phyloP scores from a whole-genome alignment of 2,797 vertebrate species.

The Distichodus sexfasciatus region DNA sequence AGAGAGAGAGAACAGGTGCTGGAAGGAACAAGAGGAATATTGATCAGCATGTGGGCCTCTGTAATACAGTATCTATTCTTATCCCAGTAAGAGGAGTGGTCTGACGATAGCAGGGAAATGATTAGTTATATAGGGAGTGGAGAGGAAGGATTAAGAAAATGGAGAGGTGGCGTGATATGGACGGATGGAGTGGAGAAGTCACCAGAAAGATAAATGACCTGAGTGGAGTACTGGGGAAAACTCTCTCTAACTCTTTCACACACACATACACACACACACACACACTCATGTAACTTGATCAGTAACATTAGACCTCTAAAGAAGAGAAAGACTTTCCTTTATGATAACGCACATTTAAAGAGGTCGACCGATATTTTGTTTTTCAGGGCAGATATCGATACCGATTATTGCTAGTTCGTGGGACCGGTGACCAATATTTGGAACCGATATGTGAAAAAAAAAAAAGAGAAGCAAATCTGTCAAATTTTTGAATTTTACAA shows the following conservation, averaged over 20 bases:
- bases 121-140: slow-evolving; percentile 39
- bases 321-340: not conserved
- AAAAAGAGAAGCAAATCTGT: no score
- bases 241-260: not conserved
- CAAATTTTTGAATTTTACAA: no score
- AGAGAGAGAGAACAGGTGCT: slow-evolving; percentile 23
- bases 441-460: no score
- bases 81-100: slow-evolving; percentile 32
- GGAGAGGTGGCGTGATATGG: slow-evolving; percentile 13
- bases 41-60: slow-evolving; percentile 38
- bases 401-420: no score
- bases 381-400: no score
- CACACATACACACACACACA: not conserved
- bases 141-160: slow-evolving; percentile 37
- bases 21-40: slow-evolving; percentile 31
- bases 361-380: no score
- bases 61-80: slow-evolving; percentile 44
- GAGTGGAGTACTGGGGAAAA: slow-evolving; percentile 1
- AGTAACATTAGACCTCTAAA: slow-evolving; percentile 7
- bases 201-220: slow-evolving; percentile 26
- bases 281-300: not conserved
- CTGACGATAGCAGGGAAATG: slow-evolving; percentile 20
- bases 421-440: no score
- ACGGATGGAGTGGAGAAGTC: slow-evolving; percentile 23
- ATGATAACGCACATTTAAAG: no score